Evolutionary conservation across 2,113 vertebrate genomes (phyloP).

Genomic region (Amphiprion ocellaris): DNA sequence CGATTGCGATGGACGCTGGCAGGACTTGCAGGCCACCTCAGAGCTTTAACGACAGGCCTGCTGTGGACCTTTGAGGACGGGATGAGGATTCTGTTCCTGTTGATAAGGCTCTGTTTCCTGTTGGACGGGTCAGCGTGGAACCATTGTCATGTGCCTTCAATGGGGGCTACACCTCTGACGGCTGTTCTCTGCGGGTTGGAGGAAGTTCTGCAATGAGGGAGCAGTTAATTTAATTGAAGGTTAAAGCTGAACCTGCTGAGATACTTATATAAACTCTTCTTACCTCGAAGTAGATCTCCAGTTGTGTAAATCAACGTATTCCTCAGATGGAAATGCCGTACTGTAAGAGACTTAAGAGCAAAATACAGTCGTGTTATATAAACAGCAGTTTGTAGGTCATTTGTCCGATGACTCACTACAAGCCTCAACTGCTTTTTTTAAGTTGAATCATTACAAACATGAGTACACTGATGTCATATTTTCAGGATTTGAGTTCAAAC

Average conservation of each 20-base stretch:
- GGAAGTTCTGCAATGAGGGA: conserved; percentile 24
- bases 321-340: not conserved
- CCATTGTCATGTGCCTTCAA: conserved; percentile 29
- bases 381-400: not conserved
- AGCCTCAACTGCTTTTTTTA: too few species aligned
- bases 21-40: conserved; percentile 40
- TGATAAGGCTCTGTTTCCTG: conserved; percentile 77
- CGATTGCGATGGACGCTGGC: conserved; percentile 10
- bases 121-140: conserved; percentile 56
- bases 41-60: conserved; percentile 47
- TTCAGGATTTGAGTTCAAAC: too few species aligned
- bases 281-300: not conserved
- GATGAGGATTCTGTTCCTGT: conserved; percentile 71
- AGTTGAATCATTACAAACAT: too few species aligned
- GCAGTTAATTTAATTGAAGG: conserved; percentile 1
- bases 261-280: not conserved
- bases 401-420: not conserved
- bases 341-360: not conserved
- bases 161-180: conserved; percentile 8
- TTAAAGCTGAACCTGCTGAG: conserved; percentile 4
- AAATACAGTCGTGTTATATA: not conserved
- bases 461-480: too few species aligned
- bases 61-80: conserved; percentile 54
- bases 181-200: conserved; percentile 7
- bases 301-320: not conserved